Percentiles rank a stretch among this genome's conserved stretches.
These are phyloP conservation scores for Sterna hirundo DNA, from an alignment of 2,113 vertebrate species.

Conservation along the genomic window DNA sequence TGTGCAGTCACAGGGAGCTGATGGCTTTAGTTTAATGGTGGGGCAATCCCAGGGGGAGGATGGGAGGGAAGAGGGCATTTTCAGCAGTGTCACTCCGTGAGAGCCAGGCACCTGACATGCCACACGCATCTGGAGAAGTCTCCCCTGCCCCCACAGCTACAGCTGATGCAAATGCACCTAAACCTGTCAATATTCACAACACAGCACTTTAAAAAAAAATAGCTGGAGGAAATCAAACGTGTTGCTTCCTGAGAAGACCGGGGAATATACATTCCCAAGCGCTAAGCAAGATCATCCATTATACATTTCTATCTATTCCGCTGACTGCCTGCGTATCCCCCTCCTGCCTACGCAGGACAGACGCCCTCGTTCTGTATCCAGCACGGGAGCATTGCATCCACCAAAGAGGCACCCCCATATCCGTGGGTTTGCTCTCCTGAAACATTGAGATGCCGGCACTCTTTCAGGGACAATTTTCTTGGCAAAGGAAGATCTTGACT, in stretches of 20 bases:
- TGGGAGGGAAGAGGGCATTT: not conserved
- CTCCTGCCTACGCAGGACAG: not conserved
- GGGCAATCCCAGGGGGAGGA: not conserved
- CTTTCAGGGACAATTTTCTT: slow-evolving; percentile 61
- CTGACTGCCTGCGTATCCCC: not conserved
- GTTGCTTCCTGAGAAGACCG: not conserved
- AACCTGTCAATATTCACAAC: not conserved
- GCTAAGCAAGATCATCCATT: slow-evolving; percentile 38
- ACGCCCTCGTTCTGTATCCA: not conserved
- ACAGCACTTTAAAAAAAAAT: slow-evolving; percentile 1
- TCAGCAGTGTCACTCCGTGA: not conserved
- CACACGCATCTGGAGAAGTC: not conserved
- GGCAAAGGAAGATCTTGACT: slow-evolving; percentile 44
- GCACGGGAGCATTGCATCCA: not conserved
- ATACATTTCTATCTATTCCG: slow-evolving; percentile 12
- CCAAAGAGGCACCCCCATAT: not conserved
- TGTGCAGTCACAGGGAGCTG: not conserved
- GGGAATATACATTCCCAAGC: slow-evolving; percentile 9
- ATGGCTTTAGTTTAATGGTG: not conserved
- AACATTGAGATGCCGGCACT: not conserved
- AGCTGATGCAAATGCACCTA: slow-evolving; percentile 7
- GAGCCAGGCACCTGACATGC: not conserved
- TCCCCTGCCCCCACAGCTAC: not conserved
- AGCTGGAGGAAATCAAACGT: slow-evolving; percentile 41
- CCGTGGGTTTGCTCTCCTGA: not conserved